Percentiles rank a stretch among this genome's conserved stretches.
Evolutionary conservation across 2,113 vertebrate species (phyloP).

Genomic region (Oreotrochilus melanogaster): DNA sequence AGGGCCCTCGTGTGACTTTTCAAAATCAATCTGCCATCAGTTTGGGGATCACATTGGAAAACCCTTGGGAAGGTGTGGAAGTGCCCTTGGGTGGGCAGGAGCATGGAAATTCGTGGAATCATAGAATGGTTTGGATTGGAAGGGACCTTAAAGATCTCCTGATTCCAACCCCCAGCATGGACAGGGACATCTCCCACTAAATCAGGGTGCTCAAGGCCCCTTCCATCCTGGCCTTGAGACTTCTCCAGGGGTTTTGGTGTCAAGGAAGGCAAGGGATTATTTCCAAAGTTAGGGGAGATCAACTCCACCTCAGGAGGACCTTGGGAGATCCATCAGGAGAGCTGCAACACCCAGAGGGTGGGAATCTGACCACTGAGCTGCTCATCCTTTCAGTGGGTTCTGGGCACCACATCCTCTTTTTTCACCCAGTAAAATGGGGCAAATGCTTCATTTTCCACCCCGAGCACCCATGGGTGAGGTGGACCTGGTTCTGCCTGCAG

Average conservation of each 20-base stretch:
- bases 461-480: not conserved
- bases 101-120: rapidly evolving
- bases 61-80: not conserved
- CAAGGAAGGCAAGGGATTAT: not conserved
- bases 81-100: not conserved
- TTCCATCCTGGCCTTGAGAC: too few relatives aligned
- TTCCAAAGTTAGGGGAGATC: not conserved
- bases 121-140: too few relatives aligned
- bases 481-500: not conserved
- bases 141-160: too few relatives aligned
- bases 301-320: not conserved
- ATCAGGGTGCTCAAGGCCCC: too few relatives aligned
- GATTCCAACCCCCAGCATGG: too few relatives aligned
- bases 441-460: not conserved
- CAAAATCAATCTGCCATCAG: not conserved
- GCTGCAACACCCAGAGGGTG: not conserved
- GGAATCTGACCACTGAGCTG: not conserved
- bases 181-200: too few relatives aligned
- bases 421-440: rapidly evolving
- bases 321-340: not conserved
- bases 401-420: not conserved
- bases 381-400: rapidly evolving
- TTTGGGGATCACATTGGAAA: not conserved
- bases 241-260: not conserved
- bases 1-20: not conserved